Evolutionary conservation across 2,888 invertebrate species (phyloP).

Genomic region (Schizotus pectinicornis): DNA sequence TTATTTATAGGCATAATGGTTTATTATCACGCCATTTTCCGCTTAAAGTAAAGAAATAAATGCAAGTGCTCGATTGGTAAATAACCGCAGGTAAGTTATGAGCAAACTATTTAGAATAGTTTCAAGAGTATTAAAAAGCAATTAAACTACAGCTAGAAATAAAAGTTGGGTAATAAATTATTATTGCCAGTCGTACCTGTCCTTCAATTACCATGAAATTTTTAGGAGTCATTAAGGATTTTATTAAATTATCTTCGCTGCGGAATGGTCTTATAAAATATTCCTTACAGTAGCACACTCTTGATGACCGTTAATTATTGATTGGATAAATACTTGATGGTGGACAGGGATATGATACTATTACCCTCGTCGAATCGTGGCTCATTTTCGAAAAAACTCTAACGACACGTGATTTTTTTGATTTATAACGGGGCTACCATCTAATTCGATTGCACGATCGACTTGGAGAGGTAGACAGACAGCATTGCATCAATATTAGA

Average conservation of each 20-base stretch:
- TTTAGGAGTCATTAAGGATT: not conserved
- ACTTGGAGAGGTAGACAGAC: not conserved
- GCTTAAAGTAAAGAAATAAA: slow-evolving; percentile 38
- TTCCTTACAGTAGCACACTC: not conserved
- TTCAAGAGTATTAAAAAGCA: not conserved
- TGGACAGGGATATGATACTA: too few species aligned
- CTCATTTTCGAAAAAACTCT: too few species aligned
- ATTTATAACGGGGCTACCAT: too few species aligned
- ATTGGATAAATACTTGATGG: too few species aligned
- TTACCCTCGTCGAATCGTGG: too few species aligned
- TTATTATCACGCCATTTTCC: slow-evolving; percentile 50
- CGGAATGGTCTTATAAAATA: not conserved
- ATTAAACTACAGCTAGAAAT: not conserved
- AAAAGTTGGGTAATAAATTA: not conserved
- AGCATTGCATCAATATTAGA: slow-evolving; percentile 8
- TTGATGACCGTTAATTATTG: too few species aligned
- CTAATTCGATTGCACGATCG: too few species aligned
- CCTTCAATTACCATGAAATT: not conserved
- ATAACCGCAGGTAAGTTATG: slow-evolving; percentile 4
- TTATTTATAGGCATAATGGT: slow-evolving; percentile 47
- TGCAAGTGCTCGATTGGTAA: slow-evolving; percentile 15
- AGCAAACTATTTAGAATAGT: not conserved
- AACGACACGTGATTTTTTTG: too few species aligned
- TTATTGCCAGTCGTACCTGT: not conserved
- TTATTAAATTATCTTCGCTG: not conserved